These are phyloP conservation scores for Discoglossus pictus DNA, from an alignment of 2,797 vertebrate species.

Conservation along the genomic window DNA sequence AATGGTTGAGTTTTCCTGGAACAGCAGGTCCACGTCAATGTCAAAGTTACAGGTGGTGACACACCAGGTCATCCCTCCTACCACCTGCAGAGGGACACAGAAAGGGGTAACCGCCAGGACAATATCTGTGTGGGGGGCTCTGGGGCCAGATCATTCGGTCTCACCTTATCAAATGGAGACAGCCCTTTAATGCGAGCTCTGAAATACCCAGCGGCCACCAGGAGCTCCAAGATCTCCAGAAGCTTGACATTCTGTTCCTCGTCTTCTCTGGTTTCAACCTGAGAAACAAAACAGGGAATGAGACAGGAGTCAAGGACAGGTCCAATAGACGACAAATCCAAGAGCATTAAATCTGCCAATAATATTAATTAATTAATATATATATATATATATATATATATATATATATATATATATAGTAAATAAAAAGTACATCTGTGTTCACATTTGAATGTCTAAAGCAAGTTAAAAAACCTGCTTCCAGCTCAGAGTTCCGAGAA, in stretches of 20 bases:
- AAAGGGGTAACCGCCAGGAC: not conserved
- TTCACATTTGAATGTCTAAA: no score
- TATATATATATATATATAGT: no score
- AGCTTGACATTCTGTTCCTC: constrained; percentile 93
- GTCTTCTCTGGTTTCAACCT: constrained; percentile 96
- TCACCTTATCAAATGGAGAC: constrained; percentile 95
- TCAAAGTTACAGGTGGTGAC: constrained; percentile 97
- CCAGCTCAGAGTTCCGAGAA: no score
- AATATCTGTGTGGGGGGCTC: no score
- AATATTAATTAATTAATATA: no score
- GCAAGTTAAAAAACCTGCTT: no score
- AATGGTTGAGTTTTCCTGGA: constrained; percentile 97
- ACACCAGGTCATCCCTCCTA: constrained; percentile 98
- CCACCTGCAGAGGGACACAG: constrained; percentile 76
- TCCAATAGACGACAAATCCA: no score
- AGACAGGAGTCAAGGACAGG: not conserved
- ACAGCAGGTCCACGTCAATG: constrained; percentile 92
- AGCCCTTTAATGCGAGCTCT: constrained; percentile 94
- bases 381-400: no score
- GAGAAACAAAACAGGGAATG: constrained; percentile 23
- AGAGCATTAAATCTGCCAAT: no score
- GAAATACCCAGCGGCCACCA: constrained; percentile 96
- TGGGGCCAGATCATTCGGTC: constrained; percentile 10
- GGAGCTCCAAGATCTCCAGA: constrained; percentile 89
- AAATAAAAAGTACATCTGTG: no score